Percentiles rank a stretch among this genome's conserved stretches.
Evolutionary conservation across 2,797 vertebrate species (phyloP).

Genomic region (Eulemur rubriventer): DNA sequence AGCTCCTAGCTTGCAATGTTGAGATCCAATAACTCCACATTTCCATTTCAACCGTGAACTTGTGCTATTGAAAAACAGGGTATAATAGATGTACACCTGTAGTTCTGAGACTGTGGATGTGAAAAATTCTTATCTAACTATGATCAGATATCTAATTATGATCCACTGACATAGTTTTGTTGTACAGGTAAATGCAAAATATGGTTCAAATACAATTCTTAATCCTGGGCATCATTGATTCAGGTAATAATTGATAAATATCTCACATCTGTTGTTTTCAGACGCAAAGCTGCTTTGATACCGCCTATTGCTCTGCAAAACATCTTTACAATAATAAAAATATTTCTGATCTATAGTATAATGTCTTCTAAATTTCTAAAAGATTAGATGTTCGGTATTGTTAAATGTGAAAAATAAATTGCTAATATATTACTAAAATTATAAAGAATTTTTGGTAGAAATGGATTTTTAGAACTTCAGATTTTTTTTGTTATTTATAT

Average conservation of each 20-base stretch:
- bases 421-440: not conserved
- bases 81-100: conserved; percentile 20
- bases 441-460: not conserved
- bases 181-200: conserved; percentile 51
- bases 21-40: conserved; percentile 27
- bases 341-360: not conserved
- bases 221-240: conserved; percentile 20
- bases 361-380: not conserved
- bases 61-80: conserved; percentile 20
- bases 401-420: conserved; percentile 15
- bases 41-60: conserved; percentile 57
- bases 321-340: conserved; percentile 8
- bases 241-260: not conserved
- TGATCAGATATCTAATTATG: not conserved
- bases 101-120: not conserved
- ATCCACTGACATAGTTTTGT: conserved; percentile 29
- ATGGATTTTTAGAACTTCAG: not conserved
- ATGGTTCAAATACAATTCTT: conserved; percentile 62
- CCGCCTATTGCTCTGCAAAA: not conserved
- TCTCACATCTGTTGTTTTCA: not conserved
- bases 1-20: conserved; percentile 2
- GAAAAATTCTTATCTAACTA: conserved; percentile 44
- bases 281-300: not conserved
- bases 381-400: not conserved
- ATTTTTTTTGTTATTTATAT: not conserved